Conservation (phyloP, 2,797 vertebrate species). For the Anomalospiza imberbis region DNA sequence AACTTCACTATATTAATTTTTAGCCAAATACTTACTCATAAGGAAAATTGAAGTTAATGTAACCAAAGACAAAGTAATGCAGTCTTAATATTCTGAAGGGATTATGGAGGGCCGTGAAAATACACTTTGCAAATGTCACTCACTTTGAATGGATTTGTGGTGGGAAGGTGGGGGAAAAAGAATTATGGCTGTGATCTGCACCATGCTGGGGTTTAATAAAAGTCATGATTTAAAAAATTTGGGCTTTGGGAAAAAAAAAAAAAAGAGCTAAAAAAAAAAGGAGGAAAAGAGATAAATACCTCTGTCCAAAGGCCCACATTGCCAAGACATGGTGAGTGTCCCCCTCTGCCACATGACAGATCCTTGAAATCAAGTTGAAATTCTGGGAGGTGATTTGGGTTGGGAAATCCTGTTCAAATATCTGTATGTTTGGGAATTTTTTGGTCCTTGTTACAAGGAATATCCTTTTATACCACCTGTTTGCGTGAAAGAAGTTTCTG, state of each 20-base stretch:
- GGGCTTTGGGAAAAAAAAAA: not conserved
- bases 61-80: slow-evolving; percentile 78
- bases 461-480: accelerated
- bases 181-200: slow-evolving; percentile 2
- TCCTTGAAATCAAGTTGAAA: not conserved
- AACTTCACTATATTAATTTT: slow-evolving; percentile 81
- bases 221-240: slow-evolving; percentile 35
- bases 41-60: slow-evolving; percentile 81
- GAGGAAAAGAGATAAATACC: not conserved
- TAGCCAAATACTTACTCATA: slow-evolving; percentile 80
- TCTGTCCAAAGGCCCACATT: not conserved
- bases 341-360: not conserved
- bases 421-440: not conserved
- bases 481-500: not conserved
- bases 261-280: not conserved
- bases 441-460: not conserved
- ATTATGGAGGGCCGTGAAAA: slow-evolving; percentile 73
- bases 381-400: not conserved
- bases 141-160: slow-evolving; percentile 70
- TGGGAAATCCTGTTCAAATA: not conserved
- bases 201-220: slow-evolving; percentile 56
- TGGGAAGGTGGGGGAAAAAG: slow-evolving; percentile 48
- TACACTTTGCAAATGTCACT: slow-evolving; percentile 75
- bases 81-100: slow-evolving; percentile 78
- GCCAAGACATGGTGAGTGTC: not conserved